Conservation (phyloP, 2,797 vertebrate species). For the Coluber constrictor region DNA sequence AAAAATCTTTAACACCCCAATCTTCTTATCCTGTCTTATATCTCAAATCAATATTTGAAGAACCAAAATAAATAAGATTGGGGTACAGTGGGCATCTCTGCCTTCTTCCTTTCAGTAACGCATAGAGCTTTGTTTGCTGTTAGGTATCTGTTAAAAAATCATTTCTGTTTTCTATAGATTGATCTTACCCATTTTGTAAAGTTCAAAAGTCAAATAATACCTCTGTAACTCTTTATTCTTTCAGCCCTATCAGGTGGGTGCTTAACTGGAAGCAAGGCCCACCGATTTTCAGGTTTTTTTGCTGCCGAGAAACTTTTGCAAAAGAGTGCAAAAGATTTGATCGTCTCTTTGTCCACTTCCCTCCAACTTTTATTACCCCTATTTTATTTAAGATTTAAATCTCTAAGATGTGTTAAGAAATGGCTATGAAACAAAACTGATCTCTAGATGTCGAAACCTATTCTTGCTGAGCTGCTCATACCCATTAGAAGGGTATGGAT, state of each 20-base stretch:
- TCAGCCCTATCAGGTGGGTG: not conserved
- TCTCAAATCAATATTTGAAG: not conserved
- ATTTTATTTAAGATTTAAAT: constrained; percentile 10
- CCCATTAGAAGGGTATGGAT: constrained; percentile 10
- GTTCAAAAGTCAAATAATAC: not conserved
- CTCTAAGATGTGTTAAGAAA: constrained; percentile 16
- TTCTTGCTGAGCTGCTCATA: constrained; percentile 20
- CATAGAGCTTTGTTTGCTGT: not conserved
- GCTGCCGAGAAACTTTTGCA: not conserved
- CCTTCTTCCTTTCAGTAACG: not conserved
- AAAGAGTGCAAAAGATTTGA: not conserved
- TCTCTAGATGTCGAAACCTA: constrained; percentile 1
- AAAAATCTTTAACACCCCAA: not conserved
- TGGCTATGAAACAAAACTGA: constrained; percentile 40
- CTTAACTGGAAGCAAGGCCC: not conserved
- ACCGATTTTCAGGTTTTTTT: not conserved
- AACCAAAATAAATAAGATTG: not conserved
- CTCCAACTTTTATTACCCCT: not conserved
- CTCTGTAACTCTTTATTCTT: not conserved
- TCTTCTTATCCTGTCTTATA: not conserved
- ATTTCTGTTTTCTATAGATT: not conserved
- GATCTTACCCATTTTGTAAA: not conserved
- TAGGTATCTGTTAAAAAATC: not conserved
- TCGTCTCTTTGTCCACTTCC: not conserved
- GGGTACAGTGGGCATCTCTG: not conserved